Evolutionary conservation across 2,113 vertebrate species (phyloP).

Genomic region (Apteryx owenii): DNA sequence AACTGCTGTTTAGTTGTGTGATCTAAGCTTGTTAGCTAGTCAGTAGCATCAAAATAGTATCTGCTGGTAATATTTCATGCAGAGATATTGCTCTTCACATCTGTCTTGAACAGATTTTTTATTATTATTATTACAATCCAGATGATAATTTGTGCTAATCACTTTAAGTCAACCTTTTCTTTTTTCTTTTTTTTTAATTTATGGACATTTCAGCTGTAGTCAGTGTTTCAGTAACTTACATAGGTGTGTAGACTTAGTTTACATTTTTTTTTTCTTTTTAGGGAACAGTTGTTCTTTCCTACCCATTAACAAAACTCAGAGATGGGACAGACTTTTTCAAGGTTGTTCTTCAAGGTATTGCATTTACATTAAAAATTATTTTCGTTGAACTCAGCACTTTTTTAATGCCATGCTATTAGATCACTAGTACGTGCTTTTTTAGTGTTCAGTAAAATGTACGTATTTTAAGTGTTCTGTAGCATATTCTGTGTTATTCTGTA

Average conservation of each 20-base stretch:
- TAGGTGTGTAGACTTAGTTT: not conserved
- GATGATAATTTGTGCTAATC: not conserved
- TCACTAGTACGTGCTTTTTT: not conserved
- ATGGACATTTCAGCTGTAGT: not conserved
- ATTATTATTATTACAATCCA: not conserved
- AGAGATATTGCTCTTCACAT: not conserved
- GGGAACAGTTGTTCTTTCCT: constrained; percentile 65
- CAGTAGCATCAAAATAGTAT: not conserved
- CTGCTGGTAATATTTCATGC: not conserved
- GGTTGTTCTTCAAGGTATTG: constrained; percentile 74
- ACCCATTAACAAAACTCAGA: constrained; percentile 50
- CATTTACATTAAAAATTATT: not conserved
- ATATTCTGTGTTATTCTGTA: not conserved
- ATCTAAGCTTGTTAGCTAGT: not conserved
- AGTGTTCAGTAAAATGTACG: not conserved
- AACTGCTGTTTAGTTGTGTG: not conserved
- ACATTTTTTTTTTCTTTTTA: constrained; percentile 29
- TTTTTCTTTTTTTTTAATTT: not conserved
- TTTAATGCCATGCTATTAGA: not conserved
- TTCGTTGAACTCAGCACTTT: not conserved
- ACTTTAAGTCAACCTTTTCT: not conserved
- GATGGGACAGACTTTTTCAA: constrained; percentile 72
- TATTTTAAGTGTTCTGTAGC: not conserved
- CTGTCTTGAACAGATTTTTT: not conserved
- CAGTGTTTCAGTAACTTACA: not conserved